Conservation (phyloP, 2,797 vertebrate genomes). For the Petrocephalus sullivani region DNA sequence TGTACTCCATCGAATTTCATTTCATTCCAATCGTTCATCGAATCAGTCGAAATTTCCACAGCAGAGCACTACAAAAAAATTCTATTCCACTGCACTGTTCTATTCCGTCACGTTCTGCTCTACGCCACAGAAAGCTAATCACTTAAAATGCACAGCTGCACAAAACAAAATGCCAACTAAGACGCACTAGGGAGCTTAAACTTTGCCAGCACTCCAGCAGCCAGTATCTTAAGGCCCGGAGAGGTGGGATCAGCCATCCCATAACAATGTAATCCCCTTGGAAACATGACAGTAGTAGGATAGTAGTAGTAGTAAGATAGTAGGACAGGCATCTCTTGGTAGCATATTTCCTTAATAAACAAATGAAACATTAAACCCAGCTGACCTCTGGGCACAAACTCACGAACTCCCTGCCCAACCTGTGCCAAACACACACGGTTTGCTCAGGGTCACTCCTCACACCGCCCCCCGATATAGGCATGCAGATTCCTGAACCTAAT, state of each 20-base stretch:
- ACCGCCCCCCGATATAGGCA: neutral
- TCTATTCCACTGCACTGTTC: neutral
- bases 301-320: neutral
- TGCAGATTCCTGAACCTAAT: neutral
- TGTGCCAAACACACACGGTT: neutral
- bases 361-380: neutral
- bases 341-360: neutral
- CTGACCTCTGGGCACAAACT: neutral
- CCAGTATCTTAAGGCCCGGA: neutral
- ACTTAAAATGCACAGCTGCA: neutral
- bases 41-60: neutral
- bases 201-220: neutral
- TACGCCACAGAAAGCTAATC: neutral
- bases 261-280: neutral
- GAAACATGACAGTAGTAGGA: neutral
- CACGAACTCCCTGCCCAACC: neutral
- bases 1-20: neutral
- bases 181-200: neutral
- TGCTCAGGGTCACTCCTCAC: neutral
- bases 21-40: neutral
- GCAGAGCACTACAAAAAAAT: neutral
- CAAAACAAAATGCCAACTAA: neutral
- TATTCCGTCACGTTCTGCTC: neutral
- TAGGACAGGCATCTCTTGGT: neutral
- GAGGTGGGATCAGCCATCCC: neutral